A percentile compares a stretch with the other conserved stretches of the same genome.
Conservation (phyloP, 2,113 vertebrate genomes). For the Callochromis pleurospilus region DNA sequence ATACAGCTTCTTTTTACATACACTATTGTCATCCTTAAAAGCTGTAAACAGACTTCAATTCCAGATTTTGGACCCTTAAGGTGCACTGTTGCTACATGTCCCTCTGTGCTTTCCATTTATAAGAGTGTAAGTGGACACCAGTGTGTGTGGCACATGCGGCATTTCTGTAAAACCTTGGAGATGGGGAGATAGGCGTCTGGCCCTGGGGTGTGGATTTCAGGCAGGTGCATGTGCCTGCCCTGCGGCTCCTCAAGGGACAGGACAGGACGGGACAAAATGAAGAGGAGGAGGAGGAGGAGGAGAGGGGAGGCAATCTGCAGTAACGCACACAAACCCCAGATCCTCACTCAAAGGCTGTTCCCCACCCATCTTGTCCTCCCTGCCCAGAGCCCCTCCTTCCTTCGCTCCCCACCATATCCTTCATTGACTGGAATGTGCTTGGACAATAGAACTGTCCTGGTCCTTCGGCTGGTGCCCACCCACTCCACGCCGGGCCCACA, state of each 20-base stretch:
- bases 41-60: background rate
- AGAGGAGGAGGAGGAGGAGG: background rate
- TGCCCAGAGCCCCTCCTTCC: background rate
- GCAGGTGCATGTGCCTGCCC: conserved; percentile 68
- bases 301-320: conserved; percentile 39
- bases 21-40: background rate
- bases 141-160: conserved; percentile 47
- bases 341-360: background rate
- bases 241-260: conserved; percentile 41
- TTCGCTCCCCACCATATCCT: conserved; percentile 15
- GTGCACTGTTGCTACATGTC: background rate
- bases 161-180: conserved; percentile 49
- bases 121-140: conserved; percentile 52
- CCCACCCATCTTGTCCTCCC: background rate
- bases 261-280: conserved; percentile 21
- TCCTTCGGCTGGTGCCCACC: conserved; percentile 31
- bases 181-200: conserved; percentile 61
- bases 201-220: conserved; percentile 68
- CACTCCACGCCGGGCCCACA: conserved; percentile 36
- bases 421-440: conserved; percentile 60
- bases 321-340: background rate
- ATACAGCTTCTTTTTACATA: background rate
- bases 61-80: background rate
- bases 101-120: background rate
- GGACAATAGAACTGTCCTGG: conserved; percentile 63